Conservation (phyloP, 2,888 invertebrate genomes). For the Ectobius pallidus region DNA sequence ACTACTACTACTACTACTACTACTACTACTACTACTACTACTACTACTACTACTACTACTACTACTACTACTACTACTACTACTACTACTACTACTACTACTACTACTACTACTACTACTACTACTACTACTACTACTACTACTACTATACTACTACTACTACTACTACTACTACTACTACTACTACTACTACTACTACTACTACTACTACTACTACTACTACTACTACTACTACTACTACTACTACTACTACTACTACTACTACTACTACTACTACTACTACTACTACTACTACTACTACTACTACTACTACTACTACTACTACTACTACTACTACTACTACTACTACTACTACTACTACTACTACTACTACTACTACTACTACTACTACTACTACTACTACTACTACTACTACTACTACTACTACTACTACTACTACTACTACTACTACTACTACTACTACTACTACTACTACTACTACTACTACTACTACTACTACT, state of each 20-base stretch:
- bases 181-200: no score
- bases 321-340: conserved; percentile 27
- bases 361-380: conserved; percentile 25
- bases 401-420: conserved; percentile 26
- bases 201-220: no score
- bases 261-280: conserved; percentile 27
- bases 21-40: no score
- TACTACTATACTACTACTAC: no score
- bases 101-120: no score
- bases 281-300: conserved; percentile 27
- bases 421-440: conserved; percentile 26
- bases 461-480: conserved; percentile 27
- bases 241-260: conserved; percentile 27
- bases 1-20: no score
- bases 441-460: conserved; percentile 25
- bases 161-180: no score
- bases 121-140: no score
- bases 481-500: conserved; percentile 27
- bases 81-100: no score
- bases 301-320: conserved; percentile 27
- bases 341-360: conserved; percentile 26
- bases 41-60: no score
- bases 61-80: no score
- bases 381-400: conserved; percentile 26
- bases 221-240: conserved; percentile 27